Evolutionary conservation across 2,888 invertebrate genomes (phyloP), one percentile per base, ranked within the genome.

Genomic region (Dicyrtomina minuta): DNA sequence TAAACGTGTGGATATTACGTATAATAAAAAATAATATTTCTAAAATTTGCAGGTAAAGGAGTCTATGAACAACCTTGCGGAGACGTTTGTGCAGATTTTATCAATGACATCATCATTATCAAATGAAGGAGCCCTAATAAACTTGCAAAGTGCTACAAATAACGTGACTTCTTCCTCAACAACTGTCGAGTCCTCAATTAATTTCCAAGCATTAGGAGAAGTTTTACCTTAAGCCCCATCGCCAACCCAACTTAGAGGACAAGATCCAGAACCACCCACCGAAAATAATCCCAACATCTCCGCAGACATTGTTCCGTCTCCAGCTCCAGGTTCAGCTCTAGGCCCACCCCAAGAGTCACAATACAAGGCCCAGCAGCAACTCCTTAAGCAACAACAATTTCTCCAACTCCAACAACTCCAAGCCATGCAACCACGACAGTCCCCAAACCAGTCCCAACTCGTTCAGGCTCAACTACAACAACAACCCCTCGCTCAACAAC

Each of bases 31-130:
- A 46, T 6, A 4, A 46, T 46, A 46, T 46, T 46, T 46, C 3
- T 4, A 12, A 43, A 4, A 46, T 39, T 68, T 67, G 15, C 70
- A 76, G 77, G 76, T 76, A 17, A 73, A 74, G 62, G 76, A 78
- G 62, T 70, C 75, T 33, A 62, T 78, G 62, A 75, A 76, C 70
- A 76, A 73, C 39, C 72, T 75, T 49, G 73, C 75, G 33, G 73
- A 77, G 65, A 73, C 77, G 64, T 78, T 77, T 72, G 74, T 76
- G 70, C 74, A 77, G 65, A 75, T 77, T 60, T 71, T 75, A 62
- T 75, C 75, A 68, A 74, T n/a, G n/a, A n/a, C n/a, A n/a, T n/a
- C n/a, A n/a, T n/a, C 74, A 53, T 33, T 73, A 53, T 33, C 33
- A 33, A 33, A 33, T 33, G 33, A 33, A 5, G 33, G 33, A 33